Conservation (phyloP, 2,888 invertebrate species). For the Synergus umbraculus region DNA sequence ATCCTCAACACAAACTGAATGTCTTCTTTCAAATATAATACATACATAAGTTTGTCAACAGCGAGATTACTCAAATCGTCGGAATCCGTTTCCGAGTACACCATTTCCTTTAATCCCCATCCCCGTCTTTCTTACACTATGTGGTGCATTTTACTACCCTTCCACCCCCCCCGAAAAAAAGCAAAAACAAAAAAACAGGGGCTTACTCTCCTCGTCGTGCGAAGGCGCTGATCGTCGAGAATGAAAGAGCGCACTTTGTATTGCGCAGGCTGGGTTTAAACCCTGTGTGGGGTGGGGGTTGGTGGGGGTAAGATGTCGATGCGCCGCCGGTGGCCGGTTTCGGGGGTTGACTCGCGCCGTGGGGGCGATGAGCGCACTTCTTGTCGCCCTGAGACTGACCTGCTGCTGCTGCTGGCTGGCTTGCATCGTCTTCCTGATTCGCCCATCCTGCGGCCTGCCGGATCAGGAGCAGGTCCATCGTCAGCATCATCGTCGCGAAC, state of each 20-base stretch:
- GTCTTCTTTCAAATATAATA: background rate
- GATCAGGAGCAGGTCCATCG: slow-evolving; percentile 52
- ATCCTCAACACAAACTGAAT: background rate
- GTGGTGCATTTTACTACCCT: background rate
- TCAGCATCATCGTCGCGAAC: slow-evolving; percentile 47
- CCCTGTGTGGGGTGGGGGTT: slow-evolving; percentile 46
- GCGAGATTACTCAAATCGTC: background rate
- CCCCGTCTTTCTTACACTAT: background rate
- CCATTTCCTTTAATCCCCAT: background rate
- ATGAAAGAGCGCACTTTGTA: slow-evolving; percentile 50
- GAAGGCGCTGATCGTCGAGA: slow-evolving; percentile 36
- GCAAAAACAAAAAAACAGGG: background rate
- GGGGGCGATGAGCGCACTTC: slow-evolving; percentile 77
- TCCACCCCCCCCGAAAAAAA: background rate
- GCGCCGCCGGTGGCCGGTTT: slow-evolving; percentile 76
- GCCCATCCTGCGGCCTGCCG: slow-evolving; percentile 49
- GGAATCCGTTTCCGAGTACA: background rate
- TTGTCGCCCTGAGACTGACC: slow-evolving; percentile 75
- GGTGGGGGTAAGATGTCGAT: slow-evolving; percentile 73
- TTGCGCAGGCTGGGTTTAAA: slow-evolving; percentile 54
- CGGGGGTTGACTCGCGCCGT: slow-evolving; percentile 77
- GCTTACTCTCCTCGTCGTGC: slow-evolving; percentile 29
- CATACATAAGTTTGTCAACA: background rate
- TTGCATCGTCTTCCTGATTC: slow-evolving; percentile 71
- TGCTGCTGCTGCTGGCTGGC: slow-evolving; percentile 72